phyloP scores from a whole-genome alignment of 2,888 invertebrate genomes.

The Drosophila mettleri region DNA sequence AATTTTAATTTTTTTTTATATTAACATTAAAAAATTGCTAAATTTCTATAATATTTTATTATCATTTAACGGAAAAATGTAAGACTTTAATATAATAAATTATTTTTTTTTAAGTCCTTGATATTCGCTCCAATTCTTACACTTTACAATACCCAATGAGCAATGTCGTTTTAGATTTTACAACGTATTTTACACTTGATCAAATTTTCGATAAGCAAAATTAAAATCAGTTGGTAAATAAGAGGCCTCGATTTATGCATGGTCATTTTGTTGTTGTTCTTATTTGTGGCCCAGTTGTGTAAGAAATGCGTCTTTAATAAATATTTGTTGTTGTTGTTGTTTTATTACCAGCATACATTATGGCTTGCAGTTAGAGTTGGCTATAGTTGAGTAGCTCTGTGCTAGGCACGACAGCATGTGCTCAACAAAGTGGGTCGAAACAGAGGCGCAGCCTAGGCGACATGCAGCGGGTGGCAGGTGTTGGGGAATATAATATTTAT shows the following conservation, averaged over 20 bases:
- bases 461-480: background rate
- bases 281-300: conserved; percentile 38
- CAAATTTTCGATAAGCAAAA: conserved; percentile 38
- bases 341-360: conserved; percentile 5
- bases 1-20: too few relatives aligned
- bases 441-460: background rate
- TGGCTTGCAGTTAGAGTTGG: conserved; percentile 19
- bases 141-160: background rate
- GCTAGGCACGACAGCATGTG: conserved; percentile 16
- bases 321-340: conserved; percentile 35
- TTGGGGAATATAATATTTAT: conserved; percentile 18
- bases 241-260: conserved; percentile 25
- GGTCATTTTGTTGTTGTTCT: conserved; percentile 23
- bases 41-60: background rate
- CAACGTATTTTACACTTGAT: conserved; percentile 6
- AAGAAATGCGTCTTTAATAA: conserved; percentile 73
- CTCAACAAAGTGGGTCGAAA: conserved; percentile 17
- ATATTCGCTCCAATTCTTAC: background rate
- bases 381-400: conserved; percentile 3
- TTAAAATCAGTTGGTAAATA: conserved; percentile 1
- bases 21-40: too few relatives aligned
- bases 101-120: background rate
- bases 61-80: background rate
- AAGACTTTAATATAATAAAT: background rate
- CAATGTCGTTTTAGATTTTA: conserved; percentile 6